Percentiles rank a stretch among this genome's conserved stretches.
Conservation (phyloP, 2,888 invertebrate genomes). For the Petrolisthes cinctipes region DNA sequence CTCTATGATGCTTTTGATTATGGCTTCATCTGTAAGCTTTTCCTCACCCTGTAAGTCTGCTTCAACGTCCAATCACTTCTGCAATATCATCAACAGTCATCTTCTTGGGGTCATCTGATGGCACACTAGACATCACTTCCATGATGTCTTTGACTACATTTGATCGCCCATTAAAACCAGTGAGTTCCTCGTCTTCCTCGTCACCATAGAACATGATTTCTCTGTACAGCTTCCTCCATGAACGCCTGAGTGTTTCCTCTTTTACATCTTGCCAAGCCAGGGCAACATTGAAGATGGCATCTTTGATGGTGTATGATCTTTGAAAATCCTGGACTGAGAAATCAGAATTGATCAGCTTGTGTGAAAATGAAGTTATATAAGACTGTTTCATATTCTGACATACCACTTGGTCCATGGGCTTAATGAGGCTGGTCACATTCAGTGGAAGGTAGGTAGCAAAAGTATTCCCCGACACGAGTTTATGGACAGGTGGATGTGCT, state of each 20-base stretch:
- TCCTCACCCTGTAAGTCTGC: background rate
- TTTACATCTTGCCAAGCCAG: background rate
- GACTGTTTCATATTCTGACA: constrained; percentile 15
- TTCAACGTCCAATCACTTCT: background rate
- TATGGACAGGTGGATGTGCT: constrained; percentile 18
- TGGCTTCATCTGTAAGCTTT: too few species aligned
- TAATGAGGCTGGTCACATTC: background rate
- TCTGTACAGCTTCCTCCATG: background rate
- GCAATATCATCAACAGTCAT: background rate
- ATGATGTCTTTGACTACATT: too few species aligned
- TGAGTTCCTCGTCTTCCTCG: too few species aligned
- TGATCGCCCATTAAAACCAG: too few species aligned
- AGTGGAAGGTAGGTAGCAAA: constrained; percentile 14
- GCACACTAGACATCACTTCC: too few species aligned
- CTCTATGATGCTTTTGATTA: background rate
- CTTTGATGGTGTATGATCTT: background rate
- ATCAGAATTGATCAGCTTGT: constrained; percentile 11
- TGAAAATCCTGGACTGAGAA: background rate
- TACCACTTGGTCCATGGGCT: constrained; percentile 23
- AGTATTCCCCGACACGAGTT: constrained; percentile 17
- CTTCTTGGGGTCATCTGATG: too few species aligned
- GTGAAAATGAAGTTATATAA: background rate
- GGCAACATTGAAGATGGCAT: background rate
- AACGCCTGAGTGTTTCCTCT: background rate
- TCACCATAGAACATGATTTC: too few species aligned